phyloP scores from a whole-genome alignment of 2,888 invertebrate species.

The Pherbina coryleti region DNA sequence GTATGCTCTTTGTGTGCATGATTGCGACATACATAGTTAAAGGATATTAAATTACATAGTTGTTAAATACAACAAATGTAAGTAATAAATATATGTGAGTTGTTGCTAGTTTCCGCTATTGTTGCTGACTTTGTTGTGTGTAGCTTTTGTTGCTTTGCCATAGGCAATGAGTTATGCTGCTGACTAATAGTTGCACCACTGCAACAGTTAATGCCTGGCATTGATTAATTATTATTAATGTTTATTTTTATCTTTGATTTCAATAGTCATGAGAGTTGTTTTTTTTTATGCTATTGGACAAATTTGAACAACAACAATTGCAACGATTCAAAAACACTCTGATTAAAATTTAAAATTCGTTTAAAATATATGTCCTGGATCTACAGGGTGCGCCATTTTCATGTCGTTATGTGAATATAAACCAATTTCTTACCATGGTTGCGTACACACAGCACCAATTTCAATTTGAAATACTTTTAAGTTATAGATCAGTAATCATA shows the following conservation, averaged over 20 bases:
- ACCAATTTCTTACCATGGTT: no score
- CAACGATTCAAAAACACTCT: not conserved
- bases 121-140: not conserved
- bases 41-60: not conserved
- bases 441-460: no score
- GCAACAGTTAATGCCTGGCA: not conserved
- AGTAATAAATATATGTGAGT: not conserved
- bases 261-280: not conserved
- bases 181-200: no score
- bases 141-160: not conserved
- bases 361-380: not conserved
- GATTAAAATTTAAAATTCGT: not conserved
- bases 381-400: no score
- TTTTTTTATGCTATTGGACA: not conserved
- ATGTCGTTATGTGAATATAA: no score
- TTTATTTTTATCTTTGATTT: not conserved
- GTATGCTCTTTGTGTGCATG: not conserved
- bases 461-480: no score
- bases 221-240: slow-evolving; percentile 1
- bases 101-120: not conserved
- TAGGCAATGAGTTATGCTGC: not conserved
- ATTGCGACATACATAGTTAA: not conserved
- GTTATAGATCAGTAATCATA: no score
- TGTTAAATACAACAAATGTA: not conserved
- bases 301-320: not conserved